Evolutionary conservation across 2,888 invertebrate species (phyloP).

Genomic region (Pimpla rufipes): DNA sequence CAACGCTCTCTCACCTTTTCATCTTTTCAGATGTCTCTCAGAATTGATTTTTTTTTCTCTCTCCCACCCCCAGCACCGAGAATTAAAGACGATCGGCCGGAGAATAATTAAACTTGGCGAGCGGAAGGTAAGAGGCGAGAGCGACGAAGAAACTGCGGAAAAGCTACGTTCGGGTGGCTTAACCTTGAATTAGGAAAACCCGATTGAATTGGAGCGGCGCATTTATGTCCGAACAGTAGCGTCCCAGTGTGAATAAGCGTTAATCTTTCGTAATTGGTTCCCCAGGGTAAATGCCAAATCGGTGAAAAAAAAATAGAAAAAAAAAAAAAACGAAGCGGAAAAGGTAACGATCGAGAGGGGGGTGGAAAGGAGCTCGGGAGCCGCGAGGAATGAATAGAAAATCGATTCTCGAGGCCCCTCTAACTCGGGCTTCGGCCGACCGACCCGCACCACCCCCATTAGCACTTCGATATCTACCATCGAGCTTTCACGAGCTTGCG

Average conservation of each 20-base stretch:
- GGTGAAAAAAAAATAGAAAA: slow-evolving; percentile 53
- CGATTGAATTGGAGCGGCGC: slow-evolving; percentile 69
- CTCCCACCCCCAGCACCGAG: too few relatives aligned
- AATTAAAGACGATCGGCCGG: slow-evolving; percentile 22
- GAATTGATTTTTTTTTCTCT: too few relatives aligned
- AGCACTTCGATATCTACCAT: slow-evolving; percentile 70
- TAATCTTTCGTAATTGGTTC: slow-evolving; percentile 70
- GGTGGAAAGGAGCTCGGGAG: slow-evolving; percentile 41
- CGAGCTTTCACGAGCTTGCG: slow-evolving; percentile 66
- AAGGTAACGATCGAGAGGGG: slow-evolving; percentile 53
- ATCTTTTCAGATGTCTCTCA: too few relatives aligned
- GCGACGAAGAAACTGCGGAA: slow-evolving; percentile 45
- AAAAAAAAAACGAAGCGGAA: slow-evolving; percentile 49
- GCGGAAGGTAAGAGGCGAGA: slow-evolving; percentile 23
- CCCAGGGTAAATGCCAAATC: slow-evolving; percentile 69
- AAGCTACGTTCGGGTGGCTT: slow-evolving; percentile 61
- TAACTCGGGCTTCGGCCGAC: slow-evolving; percentile 57
- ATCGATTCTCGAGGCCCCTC: slow-evolving; percentile 67
- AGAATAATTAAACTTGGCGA: not conserved
- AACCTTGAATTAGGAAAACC: slow-evolving; percentile 66
- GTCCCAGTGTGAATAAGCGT: slow-evolving; percentile 69
- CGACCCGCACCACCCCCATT: slow-evolving; percentile 58
- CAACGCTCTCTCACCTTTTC: not conserved
- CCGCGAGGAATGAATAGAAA: slow-evolving; percentile 66
- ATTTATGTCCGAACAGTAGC: slow-evolving; percentile 66